phyloP scores from a whole-genome alignment of 2,888 invertebrate genomes.

The Cristatella mucedo region DNA sequence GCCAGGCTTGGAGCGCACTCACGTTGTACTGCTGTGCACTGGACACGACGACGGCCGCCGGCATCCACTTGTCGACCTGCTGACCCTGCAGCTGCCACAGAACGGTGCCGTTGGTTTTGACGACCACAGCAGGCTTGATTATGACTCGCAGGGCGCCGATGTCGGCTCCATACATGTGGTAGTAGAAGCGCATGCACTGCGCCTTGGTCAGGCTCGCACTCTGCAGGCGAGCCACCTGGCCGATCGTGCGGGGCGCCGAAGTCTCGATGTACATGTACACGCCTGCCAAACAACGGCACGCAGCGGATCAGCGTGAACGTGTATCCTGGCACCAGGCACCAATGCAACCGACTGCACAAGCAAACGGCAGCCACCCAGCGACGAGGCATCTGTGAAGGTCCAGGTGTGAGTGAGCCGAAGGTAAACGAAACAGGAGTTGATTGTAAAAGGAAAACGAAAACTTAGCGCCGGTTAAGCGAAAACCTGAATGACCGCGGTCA shows the following conservation, averaged over 20 bases:
- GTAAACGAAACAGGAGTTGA: too few relatives aligned
- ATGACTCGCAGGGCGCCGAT: slow-evolving; percentile 20
- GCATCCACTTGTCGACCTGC: slow-evolving; percentile 15
- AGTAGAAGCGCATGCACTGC: slow-evolving; percentile 19
- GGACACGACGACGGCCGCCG: not conserved
- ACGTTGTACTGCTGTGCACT: slow-evolving; percentile 1
- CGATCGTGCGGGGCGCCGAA: not conserved
- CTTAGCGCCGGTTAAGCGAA: too few relatives aligned
- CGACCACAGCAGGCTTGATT: slow-evolving; percentile 3
- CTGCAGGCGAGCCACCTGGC: slow-evolving; percentile 1
- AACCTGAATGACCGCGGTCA: too few relatives aligned
- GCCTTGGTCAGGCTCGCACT: slow-evolving; percentile 7
- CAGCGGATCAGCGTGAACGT: too few relatives aligned
- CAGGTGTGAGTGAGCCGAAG: too few relatives aligned
- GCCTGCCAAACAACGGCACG: slow-evolving; percentile 25
- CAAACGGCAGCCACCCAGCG: too few relatives aligned
- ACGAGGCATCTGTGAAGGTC: too few relatives aligned
- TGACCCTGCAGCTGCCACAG: slow-evolving; percentile 18
- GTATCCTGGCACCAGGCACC: too few relatives aligned
- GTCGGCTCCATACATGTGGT: slow-evolving; percentile 24
- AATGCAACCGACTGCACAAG: too few relatives aligned
- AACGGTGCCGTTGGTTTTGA: too few relatives aligned
- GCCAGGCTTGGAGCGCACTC: too few relatives aligned
- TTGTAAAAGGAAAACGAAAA: too few relatives aligned
- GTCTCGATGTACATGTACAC: slow-evolving; percentile 7